These are phyloP conservation scores for Corythaixoides concolor DNA, from an alignment of 2,113 vertebrate genomes.

Conservation along the genomic window DNA sequence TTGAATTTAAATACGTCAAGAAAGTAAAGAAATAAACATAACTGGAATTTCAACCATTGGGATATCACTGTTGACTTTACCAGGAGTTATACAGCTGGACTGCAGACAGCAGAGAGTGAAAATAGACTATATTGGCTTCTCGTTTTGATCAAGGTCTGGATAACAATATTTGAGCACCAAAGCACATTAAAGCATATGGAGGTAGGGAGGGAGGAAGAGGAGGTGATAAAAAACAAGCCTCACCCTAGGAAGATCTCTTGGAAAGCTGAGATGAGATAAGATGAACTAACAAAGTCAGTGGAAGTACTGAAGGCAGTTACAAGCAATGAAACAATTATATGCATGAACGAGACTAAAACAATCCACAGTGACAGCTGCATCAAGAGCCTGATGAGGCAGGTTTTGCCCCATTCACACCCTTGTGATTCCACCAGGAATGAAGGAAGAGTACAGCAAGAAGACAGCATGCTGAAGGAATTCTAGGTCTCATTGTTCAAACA, in stretches of 20 bases:
- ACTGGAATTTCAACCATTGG: neutral
- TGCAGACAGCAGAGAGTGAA: constrained; percentile 27
- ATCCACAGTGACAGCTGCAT: constrained; percentile 30
- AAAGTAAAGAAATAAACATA: neutral
- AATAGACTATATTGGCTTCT: constrained; percentile 7
- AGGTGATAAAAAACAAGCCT: neutral
- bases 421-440: neutral
- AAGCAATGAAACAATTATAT: constrained; percentile 45
- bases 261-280: constrained; percentile 29
- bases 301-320: constrained; percentile 24
- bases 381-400: neutral
- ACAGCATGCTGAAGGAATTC: neutral
- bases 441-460: neutral
- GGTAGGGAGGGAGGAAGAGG: neutral
- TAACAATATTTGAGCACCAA: constrained; percentile 15
- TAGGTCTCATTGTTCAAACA: neutral
- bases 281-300: constrained; percentile 27
- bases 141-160: constrained; percentile 27
- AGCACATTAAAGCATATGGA: constrained; percentile 16
- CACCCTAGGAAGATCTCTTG: constrained; percentile 26
- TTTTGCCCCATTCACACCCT: neutral
- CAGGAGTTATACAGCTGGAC: neutral
- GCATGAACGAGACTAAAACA: neutral
- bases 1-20: neutral
- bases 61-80: neutral